Evolutionary conservation across 2,797 vertebrate genomes (phyloP).

Genomic region (Enteromius argenteus): DNA sequence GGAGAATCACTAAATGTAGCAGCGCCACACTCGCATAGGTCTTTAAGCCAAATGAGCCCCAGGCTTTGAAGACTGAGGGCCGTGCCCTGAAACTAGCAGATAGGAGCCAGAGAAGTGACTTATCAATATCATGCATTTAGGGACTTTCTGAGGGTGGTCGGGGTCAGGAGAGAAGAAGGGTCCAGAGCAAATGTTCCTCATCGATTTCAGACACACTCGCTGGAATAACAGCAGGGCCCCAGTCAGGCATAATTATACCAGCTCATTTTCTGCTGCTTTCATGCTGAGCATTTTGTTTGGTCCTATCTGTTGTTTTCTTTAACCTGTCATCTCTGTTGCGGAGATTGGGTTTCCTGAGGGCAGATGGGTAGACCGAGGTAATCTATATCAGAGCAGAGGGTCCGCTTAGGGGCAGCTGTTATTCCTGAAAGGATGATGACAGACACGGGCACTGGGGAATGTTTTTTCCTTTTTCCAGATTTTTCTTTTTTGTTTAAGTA

Average conservation of each 20-base stretch:
- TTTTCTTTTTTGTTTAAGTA: not conserved
- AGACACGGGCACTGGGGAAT: not conserved
- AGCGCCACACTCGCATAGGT: conserved; percentile 53
- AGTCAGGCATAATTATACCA: conserved; percentile 41
- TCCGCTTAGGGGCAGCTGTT: conserved; percentile 34
- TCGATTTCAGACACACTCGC: conserved; percentile 47
- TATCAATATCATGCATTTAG: conserved; percentile 56
- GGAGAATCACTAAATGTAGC: conserved; percentile 71
- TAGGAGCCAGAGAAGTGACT: conserved; percentile 34
- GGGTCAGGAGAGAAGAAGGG: conserved; percentile 46
- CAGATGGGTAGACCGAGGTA: conserved; percentile 51
- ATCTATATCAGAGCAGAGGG: conserved; percentile 42
- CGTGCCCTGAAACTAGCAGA: conserved; percentile 14
- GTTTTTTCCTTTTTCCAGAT: not conserved
- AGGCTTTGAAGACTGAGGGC: conserved; percentile 12
- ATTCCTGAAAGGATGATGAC: conserved; percentile 31
- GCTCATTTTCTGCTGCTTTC: conserved; percentile 38
- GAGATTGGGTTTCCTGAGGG: conserved; percentile 50
- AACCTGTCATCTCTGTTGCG: conserved; percentile 47
- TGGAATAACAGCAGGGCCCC: conserved; percentile 46
- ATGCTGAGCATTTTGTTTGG: conserved; percentile 27
- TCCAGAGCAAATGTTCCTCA: conserved; percentile 50
- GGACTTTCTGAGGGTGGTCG: conserved; percentile 30
- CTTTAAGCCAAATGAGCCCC: conserved; percentile 25
- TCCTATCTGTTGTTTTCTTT: conserved; percentile 42